Evolutionary conservation across 92 coral and sea anemone genomes (phyloP).

Genomic region (Parazoanthus darwini): DNA sequence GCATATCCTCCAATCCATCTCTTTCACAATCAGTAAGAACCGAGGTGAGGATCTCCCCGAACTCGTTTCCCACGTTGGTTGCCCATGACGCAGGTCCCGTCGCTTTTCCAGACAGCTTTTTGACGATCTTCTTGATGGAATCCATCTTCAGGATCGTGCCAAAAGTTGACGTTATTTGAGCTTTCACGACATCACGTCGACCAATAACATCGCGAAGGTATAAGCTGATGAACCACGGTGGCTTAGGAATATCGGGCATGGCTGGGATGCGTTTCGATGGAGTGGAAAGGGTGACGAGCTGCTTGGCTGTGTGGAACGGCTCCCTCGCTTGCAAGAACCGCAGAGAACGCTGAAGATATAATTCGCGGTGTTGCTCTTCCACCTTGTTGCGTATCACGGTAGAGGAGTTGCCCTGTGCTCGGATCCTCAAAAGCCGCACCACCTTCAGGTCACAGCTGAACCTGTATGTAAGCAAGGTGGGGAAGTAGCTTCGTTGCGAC

Average conservation of each 20-base stretch:
- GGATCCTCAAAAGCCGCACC: background rate
- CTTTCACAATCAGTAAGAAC: too few species aligned
- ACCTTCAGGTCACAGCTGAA: slow-evolving; percentile 35
- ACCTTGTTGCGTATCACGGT: too few species aligned
- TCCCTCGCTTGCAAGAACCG: slow-evolving; percentile 39
- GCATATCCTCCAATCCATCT: background rate
- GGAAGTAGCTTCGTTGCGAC: slow-evolving; percentile 25
- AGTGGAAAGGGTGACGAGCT: slow-evolving; percentile 17
- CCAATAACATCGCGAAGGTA: background rate
- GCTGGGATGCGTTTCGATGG: slow-evolving; percentile 16
- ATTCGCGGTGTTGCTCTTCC: too few species aligned
- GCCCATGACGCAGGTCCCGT: too few species aligned
- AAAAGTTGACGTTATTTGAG: background rate
- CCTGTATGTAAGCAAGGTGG: slow-evolving; percentile 16
- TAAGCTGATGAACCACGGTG: slow-evolving; percentile 10
- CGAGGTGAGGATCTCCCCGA: too few species aligned
- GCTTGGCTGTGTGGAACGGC: slow-evolving; percentile 13
- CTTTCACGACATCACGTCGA: slow-evolving; percentile 1
- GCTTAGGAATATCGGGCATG: slow-evolving; percentile 1
- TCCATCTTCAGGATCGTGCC: too few species aligned
- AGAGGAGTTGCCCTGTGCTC: background rate
- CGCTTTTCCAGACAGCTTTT: too few species aligned
- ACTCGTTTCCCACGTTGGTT: too few species aligned
- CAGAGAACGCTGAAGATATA: background rate
- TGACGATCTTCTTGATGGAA: too few species aligned